These are phyloP conservation scores for Anagrus nilaparvatae DNA, from an alignment of 1,140 invertebrate species.

Conservation along the genomic window DNA sequence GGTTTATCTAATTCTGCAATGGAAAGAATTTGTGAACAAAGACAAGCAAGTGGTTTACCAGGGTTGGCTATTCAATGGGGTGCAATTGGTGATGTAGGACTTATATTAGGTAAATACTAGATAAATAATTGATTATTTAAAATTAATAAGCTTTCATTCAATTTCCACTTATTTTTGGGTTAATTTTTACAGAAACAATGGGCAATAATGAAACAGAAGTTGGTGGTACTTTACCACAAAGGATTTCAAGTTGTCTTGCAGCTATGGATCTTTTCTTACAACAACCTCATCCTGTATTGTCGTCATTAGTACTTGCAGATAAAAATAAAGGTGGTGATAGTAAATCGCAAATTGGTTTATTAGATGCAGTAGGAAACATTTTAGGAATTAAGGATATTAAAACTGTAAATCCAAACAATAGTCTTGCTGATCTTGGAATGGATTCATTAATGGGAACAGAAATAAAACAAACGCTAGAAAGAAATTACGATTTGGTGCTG, in stretches of 20 bases:
- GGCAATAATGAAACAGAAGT: conserved; percentile 82
- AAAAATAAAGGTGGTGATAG: conserved; percentile 49
- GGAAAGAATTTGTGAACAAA: conserved; percentile 85
- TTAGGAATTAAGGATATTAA: conserved; percentile 77
- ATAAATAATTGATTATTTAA: conserved; percentile 3
- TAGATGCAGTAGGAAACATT: conserved; percentile 73
- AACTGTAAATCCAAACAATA: conserved; percentile 60
- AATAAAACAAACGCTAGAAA: conserved; percentile 91
- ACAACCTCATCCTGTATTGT: conserved; percentile 74
- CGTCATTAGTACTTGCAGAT: conserved; percentile 72
- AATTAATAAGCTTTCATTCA: neutral
- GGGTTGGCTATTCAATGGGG: conserved; percentile 94
- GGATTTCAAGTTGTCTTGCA: conserved; percentile 77
- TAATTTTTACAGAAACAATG: conserved; percentile 54
- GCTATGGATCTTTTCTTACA: conserved; percentile 83
- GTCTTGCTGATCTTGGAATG: conserved; percentile 87
- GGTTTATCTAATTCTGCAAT: conserved; percentile 92
- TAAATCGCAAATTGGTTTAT: conserved; percentile 47
- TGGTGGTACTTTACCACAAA: conserved; percentile 86
- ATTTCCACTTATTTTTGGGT: neutral
- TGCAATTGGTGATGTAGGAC: conserved; percentile 91
- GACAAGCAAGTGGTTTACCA: conserved; percentile 69
- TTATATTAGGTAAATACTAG: conserved; percentile 50
- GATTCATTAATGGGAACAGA: conserved; percentile 97
- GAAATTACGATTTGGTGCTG: conserved; percentile 82